Evolutionary conservation across 2,888 invertebrate species (phyloP), one percentile per base, ranked within the genome.

Genomic region (Spatulosminthurus flaviceps): DNA sequence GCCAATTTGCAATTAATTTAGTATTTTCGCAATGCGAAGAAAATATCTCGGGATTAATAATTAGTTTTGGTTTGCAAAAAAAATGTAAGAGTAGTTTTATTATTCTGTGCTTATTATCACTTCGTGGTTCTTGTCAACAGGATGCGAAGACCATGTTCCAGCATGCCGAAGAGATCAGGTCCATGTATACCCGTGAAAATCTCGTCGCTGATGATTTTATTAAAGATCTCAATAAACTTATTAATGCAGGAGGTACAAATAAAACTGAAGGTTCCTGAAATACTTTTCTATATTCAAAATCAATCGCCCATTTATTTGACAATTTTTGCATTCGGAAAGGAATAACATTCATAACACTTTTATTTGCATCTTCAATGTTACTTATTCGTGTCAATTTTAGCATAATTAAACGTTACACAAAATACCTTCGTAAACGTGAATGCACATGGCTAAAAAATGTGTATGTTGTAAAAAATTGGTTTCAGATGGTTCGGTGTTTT

Each of bases 141-240:
- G 69, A 69, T 29, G 69, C 69, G 7, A 28, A 29, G 19, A 29
- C 69, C 1, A 28, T 69, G 29, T 69, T 69, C 69, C 28, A 34
- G 11, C 4, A 69, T n/a, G 69, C 19, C 13, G 29, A 34, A 29
- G 29, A 69, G 11, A 28, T 69, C 21, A 28, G 29, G 34, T 9
- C 5, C 11, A 34, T 34, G 69, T 69, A 29, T 19, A 16, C 16
- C 11, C 69, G 69, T 11, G 69, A 69, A 29, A 69, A 69, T 34
- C 5, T 29, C 1, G 69, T 34, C 4, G 69, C 69, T 13, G 69
- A 69, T 28, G 69, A 69, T 19, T 69, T 69, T 21, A 26, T 69
- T 1, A 69, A 69, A 29, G 16, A 69, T 24, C 16, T 69, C 9
- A 26, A 69, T 4, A 69, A 69, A 69, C 26, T 64, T 19, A 9